Evolutionary conservation across 2,113 vertebrate genomes (phyloP).

Genomic region (Pseudorectes ferrugineus): DNA sequence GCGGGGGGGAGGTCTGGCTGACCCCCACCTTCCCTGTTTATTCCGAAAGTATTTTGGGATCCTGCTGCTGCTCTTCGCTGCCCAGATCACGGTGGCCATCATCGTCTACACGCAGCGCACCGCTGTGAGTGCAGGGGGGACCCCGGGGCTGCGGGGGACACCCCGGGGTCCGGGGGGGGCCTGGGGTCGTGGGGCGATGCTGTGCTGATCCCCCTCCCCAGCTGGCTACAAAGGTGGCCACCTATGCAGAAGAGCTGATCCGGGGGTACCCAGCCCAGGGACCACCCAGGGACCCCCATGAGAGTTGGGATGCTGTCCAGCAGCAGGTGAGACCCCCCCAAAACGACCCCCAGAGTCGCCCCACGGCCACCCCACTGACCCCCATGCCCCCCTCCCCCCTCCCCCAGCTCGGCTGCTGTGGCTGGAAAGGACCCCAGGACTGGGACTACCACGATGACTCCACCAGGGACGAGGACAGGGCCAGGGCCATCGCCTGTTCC

Average conservation of each 20-base stretch:
- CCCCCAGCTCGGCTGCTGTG: not conserved
- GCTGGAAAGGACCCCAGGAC: not conserved
- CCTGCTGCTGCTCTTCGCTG: not conserved
- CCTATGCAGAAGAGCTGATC: not conserved
- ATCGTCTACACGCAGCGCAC: not conserved
- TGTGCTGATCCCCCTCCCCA: not conserved
- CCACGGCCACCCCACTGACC: not conserved
- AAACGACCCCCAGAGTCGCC: too few relatives aligned
- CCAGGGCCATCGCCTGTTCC: not conserved
- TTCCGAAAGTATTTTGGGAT: not conserved
- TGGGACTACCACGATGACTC: not conserved
- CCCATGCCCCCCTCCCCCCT: not conserved
- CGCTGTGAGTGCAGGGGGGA: not conserved
- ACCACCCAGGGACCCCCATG: not conserved
- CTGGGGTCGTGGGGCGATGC: too few relatives aligned
- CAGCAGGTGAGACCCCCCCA: not conserved
- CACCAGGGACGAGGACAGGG: not conserved
- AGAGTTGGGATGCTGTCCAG: not conserved
- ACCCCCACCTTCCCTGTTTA: not conserved
- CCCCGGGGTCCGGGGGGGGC: rapidly evolving
- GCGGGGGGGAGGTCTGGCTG: not conserved
- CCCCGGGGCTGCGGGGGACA: too few relatives aligned
- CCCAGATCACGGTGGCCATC: not conserved
- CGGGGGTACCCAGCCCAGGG: not conserved
- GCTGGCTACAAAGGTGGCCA: not conserved